A percentile compares a stretch with the other conserved stretches of the same genome.
These are phyloP conservation scores for Barypeithes pellucidus DNA, from an alignment of 2,888 invertebrate genomes.

Conservation along the genomic window DNA sequence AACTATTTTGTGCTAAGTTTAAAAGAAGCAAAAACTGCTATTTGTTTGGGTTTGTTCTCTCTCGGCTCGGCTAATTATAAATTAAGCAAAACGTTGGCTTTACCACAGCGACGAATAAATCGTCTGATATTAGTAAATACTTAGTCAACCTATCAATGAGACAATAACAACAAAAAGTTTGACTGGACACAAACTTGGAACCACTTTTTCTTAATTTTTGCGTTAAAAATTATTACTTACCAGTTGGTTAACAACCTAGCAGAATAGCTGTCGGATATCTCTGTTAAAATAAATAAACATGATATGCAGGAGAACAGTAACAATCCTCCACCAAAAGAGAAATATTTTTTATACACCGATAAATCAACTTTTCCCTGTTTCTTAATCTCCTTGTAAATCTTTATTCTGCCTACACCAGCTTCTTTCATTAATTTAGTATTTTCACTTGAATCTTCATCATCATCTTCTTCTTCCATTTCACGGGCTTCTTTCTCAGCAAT, in stretches of 20 bases:
- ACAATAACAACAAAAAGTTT: no score
- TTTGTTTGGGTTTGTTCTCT: no score
- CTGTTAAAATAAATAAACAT: constrained; percentile 57
- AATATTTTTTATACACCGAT: constrained; percentile 62
- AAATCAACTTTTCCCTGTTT: constrained; percentile 61
- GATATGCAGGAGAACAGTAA: constrained; percentile 58
- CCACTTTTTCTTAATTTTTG: no score
- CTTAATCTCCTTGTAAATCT: constrained; percentile 62
- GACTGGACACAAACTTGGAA: no score
- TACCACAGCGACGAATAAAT: no score
- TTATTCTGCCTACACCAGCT: constrained; percentile 44
- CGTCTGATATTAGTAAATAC: no score
- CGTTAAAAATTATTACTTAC: no score
- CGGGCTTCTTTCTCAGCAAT: constrained; percentile 25
- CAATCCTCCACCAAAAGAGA: constrained; percentile 62
- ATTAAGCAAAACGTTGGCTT: no score
- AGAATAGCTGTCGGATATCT: constrained; percentile 58
- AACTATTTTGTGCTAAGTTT: no score
- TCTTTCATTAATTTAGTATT: constrained; percentile 42
- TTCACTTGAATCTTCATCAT: constrained; percentile 44
- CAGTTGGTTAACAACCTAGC: constrained; percentile 62
- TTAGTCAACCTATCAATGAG: no score
- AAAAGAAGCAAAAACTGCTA: no score
- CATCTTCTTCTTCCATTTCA: constrained; percentile 31
- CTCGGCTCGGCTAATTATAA: no score